Conservation (phyloP, 2,113 vertebrate species). For the Eubucco bourcierii region DNA sequence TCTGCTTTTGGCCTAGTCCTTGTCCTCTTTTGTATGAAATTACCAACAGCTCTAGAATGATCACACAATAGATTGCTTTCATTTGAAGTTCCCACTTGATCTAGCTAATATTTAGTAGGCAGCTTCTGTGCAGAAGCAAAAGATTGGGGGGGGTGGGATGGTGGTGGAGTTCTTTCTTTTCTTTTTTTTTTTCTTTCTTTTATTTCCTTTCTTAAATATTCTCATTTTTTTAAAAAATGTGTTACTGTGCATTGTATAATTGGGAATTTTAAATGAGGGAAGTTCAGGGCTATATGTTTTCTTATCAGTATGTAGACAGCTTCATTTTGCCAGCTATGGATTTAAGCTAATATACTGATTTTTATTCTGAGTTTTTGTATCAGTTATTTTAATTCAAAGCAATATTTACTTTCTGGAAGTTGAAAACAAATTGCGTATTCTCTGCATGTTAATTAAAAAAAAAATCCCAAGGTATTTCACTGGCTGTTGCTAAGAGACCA, state of each 20-base stretch:
- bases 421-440: background rate
- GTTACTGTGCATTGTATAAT: background rate
- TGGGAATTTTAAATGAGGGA: background rate
- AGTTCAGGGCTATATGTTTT: background rate
- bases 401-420: conserved; percentile 12
- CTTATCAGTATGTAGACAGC: background rate
- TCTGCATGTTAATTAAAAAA: conserved; percentile 25
- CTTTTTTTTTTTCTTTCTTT: too few relatives aligned
- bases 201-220: background rate
- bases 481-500: conserved; percentile 63
- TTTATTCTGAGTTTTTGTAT: background rate
- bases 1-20: background rate
- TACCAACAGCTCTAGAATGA: background rate
- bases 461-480: conserved; percentile 21
- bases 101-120: background rate
- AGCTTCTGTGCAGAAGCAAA: background rate
- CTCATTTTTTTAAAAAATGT: background rate
- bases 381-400: background rate
- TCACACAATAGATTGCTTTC: background rate
- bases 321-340: background rate
- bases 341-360: background rate
- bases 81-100: background rate
- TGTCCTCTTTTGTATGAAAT: background rate
- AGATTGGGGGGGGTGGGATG: too few relatives aligned
- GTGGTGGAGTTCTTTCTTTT: too few relatives aligned